Base-by-base conservation (phyloP, 37 sponge, comb jelly and placozoan species). In the Chondrosia reniformis region DNA sequence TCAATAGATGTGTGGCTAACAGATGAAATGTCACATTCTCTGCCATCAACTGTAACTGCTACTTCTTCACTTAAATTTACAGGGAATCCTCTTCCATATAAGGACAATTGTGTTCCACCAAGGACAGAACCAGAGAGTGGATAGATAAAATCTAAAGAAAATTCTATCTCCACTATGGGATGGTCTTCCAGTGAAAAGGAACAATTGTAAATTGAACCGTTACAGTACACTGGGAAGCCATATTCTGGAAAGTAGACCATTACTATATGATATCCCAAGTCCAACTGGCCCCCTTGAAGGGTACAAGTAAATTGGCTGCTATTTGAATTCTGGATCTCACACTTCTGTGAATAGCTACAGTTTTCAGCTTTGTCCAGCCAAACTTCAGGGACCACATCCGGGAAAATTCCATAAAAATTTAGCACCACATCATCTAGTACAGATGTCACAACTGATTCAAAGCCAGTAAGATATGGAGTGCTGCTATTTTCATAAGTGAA, bases 11-110 rank as follows among this genome's bases (percentile, higher is more conserved):
- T 80, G 49, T 83, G 57, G 62, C 45, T 85, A 42, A 74, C 46
- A 33, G 49, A 41, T 22, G 30, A 28, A 19, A 98, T 76, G 0
- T 59, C 57, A 69, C 99, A 98, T 0, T 43, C 28, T 8, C 65
- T 67, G 27, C 63, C 84, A 2, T 83, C 96, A 74, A 98, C 59
- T 7, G 64, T 79, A 31, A 91, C 89, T 6, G 39, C 59, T 13
- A 85, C 76, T 28, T 72, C 39, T 32, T 79, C 74, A 25, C 59
- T 9, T 0, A n/a, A n/a, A n/a, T n/a, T n/a, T n/a, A n/a, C n/a
- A n/a, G 72, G 46, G 58, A 98, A 93, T 45, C 96, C 94, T 36
- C 56, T 46, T 22, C 99, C 99, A 63, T 54, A 63, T 24, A 98
- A 81, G 6, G 92, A 87, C 19, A 98, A 25, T 15, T 46, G 58